phyloP scores from a whole-genome alignment of 2,113 vertebrate species.

The Notiomystis cincta region DNA sequence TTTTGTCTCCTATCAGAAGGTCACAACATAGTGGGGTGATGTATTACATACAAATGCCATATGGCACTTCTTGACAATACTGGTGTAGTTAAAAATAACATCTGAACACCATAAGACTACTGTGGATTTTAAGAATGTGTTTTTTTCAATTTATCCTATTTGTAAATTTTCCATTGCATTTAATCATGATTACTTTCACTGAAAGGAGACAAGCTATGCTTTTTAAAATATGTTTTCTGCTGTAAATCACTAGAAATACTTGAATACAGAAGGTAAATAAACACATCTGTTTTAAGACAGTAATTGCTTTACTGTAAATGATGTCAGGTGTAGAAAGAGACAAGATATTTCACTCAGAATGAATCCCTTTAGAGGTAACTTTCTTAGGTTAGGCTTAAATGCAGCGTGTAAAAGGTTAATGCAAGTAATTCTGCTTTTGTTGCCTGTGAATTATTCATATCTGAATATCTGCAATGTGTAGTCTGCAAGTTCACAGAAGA shows the following conservation, averaged over 20 bases:
- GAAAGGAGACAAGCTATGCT: background rate
- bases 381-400: background rate
- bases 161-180: background rate
- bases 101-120: background rate
- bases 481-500: background rate
- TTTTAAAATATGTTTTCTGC: background rate
- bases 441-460: background rate
- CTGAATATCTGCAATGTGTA: background rate
- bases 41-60: conserved; percentile 40
- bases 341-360: background rate
- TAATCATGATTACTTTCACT: background rate
- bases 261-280: background rate
- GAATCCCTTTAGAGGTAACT: background rate
- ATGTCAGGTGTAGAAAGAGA: background rate
- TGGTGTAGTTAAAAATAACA: conserved; percentile 40
- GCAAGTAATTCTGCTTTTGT: background rate
- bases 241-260: background rate
- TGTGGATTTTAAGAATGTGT: background rate
- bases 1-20: conserved; percentile 46
- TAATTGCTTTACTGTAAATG: background rate
- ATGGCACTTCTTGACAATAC: conserved; percentile 29
- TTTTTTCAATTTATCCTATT: background rate
- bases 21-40: background rate
- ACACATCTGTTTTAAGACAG: background rate
- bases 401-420: background rate